These are phyloP conservation scores for Saccostrea cuccullata DNA, from an alignment of 1,140 invertebrate genomes.

Conservation along the genomic window DNA sequence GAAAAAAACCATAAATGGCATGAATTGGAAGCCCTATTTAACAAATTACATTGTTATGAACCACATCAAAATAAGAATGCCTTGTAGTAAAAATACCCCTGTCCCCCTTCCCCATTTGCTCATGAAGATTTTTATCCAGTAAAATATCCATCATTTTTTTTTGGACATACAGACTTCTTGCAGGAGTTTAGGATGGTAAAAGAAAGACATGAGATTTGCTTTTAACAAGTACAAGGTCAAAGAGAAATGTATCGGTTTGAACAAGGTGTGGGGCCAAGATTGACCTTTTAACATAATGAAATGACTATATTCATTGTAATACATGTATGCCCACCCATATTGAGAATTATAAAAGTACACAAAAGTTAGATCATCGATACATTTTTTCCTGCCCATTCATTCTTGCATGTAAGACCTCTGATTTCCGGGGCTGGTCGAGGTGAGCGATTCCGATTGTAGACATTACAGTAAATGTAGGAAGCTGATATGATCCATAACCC, in stretches of 20 bases:
- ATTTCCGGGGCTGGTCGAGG: background rate
- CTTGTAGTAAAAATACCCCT: background rate
- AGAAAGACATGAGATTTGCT: too few relatives aligned
- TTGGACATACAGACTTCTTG: too few relatives aligned
- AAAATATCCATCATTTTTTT: too few relatives aligned
- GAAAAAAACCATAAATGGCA: background rate
- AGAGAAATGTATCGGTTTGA: too few relatives aligned
- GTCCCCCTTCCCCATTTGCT: background rate
- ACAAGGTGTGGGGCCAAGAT: too few relatives aligned
- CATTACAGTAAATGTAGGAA: background rate
- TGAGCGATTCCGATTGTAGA: background rate
- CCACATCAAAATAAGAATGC: too few relatives aligned
- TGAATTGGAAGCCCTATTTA: too few relatives aligned
- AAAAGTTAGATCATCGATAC: background rate
- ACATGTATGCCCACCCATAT: constrained; percentile 15
- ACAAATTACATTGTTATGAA: too few relatives aligned
- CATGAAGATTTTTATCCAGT: too few relatives aligned
- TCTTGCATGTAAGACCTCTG: background rate
- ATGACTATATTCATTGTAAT: background rate
- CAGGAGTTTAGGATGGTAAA: too few relatives aligned
- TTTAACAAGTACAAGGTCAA: too few relatives aligned
- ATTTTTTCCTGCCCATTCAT: background rate
- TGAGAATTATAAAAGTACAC: background rate
- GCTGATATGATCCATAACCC: constrained; percentile 14
- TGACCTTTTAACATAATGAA: too few relatives aligned